A percentile compares a stretch with the other conserved stretches of the same genome.
These are phyloP conservation scores for Zootoca vivipara DNA, from an alignment of 2,113 vertebrate genomes.

Conservation along the genomic window DNA sequence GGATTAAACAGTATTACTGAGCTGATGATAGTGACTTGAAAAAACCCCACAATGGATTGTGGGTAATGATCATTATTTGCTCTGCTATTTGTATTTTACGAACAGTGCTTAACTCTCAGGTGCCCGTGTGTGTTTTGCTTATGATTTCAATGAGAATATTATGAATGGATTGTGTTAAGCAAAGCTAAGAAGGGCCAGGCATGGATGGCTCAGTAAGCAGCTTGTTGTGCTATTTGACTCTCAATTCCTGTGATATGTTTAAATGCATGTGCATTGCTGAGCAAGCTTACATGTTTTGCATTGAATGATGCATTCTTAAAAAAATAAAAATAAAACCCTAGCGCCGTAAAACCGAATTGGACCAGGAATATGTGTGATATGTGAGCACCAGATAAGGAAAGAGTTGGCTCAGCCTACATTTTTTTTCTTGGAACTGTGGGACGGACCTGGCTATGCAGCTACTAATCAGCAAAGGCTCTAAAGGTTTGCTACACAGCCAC, in stretches of 20 bases:
- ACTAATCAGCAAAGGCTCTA: background rate
- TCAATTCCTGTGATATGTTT: conserved; percentile 3
- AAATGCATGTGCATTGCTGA: background rate
- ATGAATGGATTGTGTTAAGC: background rate
- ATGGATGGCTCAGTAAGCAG: background rate
- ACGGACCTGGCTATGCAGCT: background rate
- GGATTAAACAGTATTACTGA: conserved; percentile 64
- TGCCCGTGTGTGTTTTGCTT: background rate
- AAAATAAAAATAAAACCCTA: background rate
- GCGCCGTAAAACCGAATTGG: background rate
- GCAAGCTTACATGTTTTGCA: background rate
- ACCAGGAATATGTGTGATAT: background rate
- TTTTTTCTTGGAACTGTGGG: background rate
- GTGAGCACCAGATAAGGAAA: background rate
- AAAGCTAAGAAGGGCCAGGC: background rate
- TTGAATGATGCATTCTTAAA: background rate
- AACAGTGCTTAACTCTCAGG: conserved; percentile 29
- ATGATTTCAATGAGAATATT: background rate
- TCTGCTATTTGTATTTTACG: conserved; percentile 21
- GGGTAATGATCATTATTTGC: conserved; percentile 29
- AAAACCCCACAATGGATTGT: background rate
- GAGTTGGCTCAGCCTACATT: background rate
- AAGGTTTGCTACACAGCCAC: background rate
- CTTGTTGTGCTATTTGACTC: background rate
- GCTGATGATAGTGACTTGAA: conserved; percentile 33